Evolutionary conservation across 2,888 invertebrate genomes (phyloP), one percentile per base, ranked within the genome.

Genomic region (Cabera pusaria): DNA sequence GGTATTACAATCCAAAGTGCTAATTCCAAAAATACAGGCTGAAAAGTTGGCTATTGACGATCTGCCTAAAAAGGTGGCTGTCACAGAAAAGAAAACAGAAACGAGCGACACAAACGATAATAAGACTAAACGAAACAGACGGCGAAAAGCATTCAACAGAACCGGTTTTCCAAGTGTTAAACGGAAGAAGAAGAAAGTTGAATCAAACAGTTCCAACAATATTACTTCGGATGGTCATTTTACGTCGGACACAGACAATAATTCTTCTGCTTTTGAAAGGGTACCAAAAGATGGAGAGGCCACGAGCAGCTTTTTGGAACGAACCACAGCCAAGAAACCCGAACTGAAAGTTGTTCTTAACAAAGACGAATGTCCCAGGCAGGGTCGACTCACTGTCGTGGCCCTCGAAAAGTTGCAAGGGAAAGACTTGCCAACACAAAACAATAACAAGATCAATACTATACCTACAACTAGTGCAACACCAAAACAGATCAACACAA

Each of bases 101-200:
- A 41, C 41, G 1, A 66, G 45, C 33, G 73, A 78, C 38, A 49
- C 63, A 1, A 61, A 48, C 44, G 81, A 79, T 34, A 71, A 51
- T 25, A 83, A 79, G 60, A 44, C 63, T 10, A 87, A 91, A 44
- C 90, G 90, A 63, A 71, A 90, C 1, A 91, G 92, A 58, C 90
- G 95, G 55, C 91, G 96, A 20, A 94, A 96, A 70, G 93, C 95
- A 8, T 93, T 95, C 21, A 97, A 97, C 67, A 90, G 96, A 56
- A 97, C 96, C 7, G 97, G 97, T 2, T 97, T 97, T 72, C 97
- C 97, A 0, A 95, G 93, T 9, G 86, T 95, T 6, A 95, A 95
- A 63, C 94, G 92, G 67, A 96, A 96, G 78, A 96, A 96, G 69
- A 94, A 95, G 69, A 94, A 93, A 60, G 50, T 79, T 28, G 86